Percentiles rank a stretch among this genome's conserved stretches.
phyloP scores from a whole-genome alignment of 2,113 vertebrate genomes.

The Apeltes quadracus region DNA sequence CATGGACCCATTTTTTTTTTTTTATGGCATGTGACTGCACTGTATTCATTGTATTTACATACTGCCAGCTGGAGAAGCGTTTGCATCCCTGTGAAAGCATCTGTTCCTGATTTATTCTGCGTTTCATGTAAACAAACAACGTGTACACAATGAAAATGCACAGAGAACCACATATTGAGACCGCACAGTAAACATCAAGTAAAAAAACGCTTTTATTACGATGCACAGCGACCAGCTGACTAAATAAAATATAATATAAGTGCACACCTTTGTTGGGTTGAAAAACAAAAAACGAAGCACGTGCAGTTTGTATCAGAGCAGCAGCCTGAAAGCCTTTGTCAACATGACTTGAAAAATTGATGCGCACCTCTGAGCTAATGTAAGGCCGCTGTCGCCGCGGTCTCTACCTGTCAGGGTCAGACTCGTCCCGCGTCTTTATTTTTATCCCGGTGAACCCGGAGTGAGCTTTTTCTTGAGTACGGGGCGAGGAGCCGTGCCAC shows the following conservation, averaged over 20 bases:
- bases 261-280: conserved; percentile 56
- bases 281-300: neutral
- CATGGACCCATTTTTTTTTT: neutral
- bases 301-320: conserved; percentile 45
- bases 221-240: neutral
- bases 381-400: conserved; percentile 39
- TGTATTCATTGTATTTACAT: neutral
- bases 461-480: conserved; percentile 26
- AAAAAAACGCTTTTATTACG: conserved; percentile 18
- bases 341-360: conserved; percentile 75
- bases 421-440: conserved; percentile 57
- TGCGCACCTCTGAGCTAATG: conserved; percentile 60
- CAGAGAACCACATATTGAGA: neutral
- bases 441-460: conserved; percentile 42
- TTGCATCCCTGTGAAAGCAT: conserved; percentile 4
- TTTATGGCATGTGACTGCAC: neutral
- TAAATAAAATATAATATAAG: conserved; percentile 73
- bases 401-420: conserved; percentile 64
- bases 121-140: conserved; percentile 21
- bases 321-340: conserved; percentile 77
- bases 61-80: neutral
- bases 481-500: conserved; percentile 33
- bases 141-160: neutral
- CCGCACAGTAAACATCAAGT: no score
- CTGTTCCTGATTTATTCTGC: neutral